Percentiles rank a stretch among this genome's conserved stretches.
phyloP scores from a whole-genome alignment of 1,140 invertebrate species.

The Galleria mellonella region DNA sequence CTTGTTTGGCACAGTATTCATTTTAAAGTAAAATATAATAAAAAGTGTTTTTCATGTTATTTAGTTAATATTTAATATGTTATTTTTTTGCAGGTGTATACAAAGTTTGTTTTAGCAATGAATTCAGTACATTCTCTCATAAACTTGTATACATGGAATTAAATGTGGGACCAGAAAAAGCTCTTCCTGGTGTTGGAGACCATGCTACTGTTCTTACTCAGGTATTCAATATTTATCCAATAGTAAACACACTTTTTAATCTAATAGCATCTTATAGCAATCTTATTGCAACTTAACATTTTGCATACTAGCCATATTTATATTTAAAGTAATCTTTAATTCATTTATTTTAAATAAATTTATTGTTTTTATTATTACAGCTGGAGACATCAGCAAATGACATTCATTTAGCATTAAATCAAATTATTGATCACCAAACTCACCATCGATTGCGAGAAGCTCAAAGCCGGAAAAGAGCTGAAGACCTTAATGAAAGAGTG shows the following conservation, averaged over 20 bases:
- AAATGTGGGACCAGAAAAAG: constrained; percentile 93
- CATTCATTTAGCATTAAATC: constrained; percentile 91
- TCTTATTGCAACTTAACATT: too few species aligned
- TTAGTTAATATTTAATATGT: constrained; percentile 1
- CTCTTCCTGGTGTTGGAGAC: constrained; percentile 89
- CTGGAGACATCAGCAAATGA: constrained; percentile 93
- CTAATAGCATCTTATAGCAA: too few species aligned
- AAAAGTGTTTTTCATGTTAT: background rate
- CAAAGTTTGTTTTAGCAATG: constrained; percentile 97
- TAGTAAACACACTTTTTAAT: too few species aligned
- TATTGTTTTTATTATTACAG: constrained; percentile 69
- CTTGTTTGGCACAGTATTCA: background rate
- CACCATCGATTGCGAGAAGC: constrained; percentile 96
- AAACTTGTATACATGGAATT: constrained; percentile 99
- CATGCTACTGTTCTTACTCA: constrained; percentile 96
- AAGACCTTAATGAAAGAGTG: constrained; percentile 96
- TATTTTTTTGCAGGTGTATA: constrained; percentile 80
- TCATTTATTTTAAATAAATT: background rate
- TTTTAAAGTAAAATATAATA: background rate
- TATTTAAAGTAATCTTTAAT: too few species aligned
- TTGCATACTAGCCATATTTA: too few species aligned
- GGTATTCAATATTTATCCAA: constrained; percentile 79
- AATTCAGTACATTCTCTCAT: constrained; percentile 99
- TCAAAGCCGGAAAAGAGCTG: constrained; percentile 94
- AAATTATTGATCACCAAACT: constrained; percentile 95